Evolutionary conservation across 2,888 invertebrate genomes (phyloP).

Genomic region (Drosophila rellima): DNA sequence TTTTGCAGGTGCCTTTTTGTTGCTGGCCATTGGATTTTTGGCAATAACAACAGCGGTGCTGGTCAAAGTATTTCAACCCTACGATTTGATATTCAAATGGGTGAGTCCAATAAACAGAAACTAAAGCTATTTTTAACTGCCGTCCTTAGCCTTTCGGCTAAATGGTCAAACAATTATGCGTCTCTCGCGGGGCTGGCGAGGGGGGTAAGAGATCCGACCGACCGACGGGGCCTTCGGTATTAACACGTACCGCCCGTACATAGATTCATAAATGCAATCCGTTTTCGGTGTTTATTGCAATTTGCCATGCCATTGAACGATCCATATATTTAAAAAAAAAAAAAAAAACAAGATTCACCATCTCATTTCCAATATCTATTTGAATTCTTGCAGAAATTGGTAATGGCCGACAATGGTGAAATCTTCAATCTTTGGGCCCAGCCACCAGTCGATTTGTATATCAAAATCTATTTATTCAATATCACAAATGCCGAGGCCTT

Average conservation of each 20-base stretch:
- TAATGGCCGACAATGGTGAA: slow-evolving; percentile 91
- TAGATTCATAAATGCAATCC: slow-evolving; percentile 35
- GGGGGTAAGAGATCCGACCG: too few species aligned
- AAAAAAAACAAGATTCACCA: background rate
- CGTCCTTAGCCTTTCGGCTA: slow-evolving; percentile 63
- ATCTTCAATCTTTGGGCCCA: slow-evolving; percentile 93
- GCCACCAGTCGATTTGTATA: slow-evolving; percentile 92
- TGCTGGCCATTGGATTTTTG: slow-evolving; percentile 90
- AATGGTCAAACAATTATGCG: slow-evolving; percentile 47
- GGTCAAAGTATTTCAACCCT: slow-evolving; percentile 90
- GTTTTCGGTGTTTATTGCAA: slow-evolving; percentile 39
- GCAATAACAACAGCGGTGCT: slow-evolving; percentile 89
- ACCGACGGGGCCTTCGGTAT: slow-evolving; percentile 40
- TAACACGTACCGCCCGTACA: slow-evolving; percentile 17
- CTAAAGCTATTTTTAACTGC: slow-evolving; percentile 50
- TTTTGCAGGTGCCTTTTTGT: slow-evolving; percentile 90
- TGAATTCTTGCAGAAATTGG: slow-evolving; percentile 88
- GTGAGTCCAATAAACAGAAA: slow-evolving; percentile 86
- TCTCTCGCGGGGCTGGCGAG: background rate
- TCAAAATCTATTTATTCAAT: slow-evolving; percentile 93
- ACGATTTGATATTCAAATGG: slow-evolving; percentile 91
- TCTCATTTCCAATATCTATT: background rate
- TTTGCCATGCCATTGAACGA: slow-evolving; percentile 40
- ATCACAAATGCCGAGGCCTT: slow-evolving; percentile 93
- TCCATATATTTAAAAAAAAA: slow-evolving; percentile 23